Evolutionary conservation across 2,113 vertebrate genomes (phyloP), one percentile per base, ranked within the genome.

Genomic region (Drymodes brunneopygia): DNA sequence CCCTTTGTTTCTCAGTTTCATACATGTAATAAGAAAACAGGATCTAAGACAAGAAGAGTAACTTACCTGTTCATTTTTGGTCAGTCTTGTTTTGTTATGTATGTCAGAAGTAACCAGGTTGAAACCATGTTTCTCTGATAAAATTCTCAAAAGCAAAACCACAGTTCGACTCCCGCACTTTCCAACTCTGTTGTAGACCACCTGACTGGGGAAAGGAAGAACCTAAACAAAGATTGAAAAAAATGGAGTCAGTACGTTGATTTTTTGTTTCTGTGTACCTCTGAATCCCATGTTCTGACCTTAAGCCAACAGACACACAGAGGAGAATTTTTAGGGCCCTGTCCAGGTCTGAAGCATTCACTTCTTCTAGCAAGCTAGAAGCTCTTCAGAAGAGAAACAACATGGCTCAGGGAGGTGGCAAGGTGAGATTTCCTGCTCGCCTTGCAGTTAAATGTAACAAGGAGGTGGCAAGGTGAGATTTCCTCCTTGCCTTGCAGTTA

Each of bases 101-200:
- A 99, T 99, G 96, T 99, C 99, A 56, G 99, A 99, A 7, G 99
- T 99, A 81, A 99, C 98, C 88, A 99, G 96, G 95, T 98, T 99
- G 96, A 99, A 99, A 78, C 98, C 98, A 60, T 99, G 99, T 92
- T 98, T 99, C 95, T 99, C 99, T 10, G 99, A 99, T 88, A 99
- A 97, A 91, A 99, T 98, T 92, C 98, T 98, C 96, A 99, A 97
- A 73, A 99, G 98, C 96, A 99, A 98, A 96, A 99, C 99, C 92
- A 99, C 99, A 20, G 99, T 99, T 54, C 99, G 98, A 93, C 99
- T 99, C 82, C 99, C 99, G 88, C 99, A 99, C 97, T 99, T 99
- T 94, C 99, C 99, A 65, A 99, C 99, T 70, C 99, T 98, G 98
- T 99, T 99, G 95, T 99, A 99, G n/a, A 99, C 98, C 98, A 99